Evolutionary conservation across 2,113 vertebrate species (phyloP).

Genomic region (Callipepla squamata): DNA sequence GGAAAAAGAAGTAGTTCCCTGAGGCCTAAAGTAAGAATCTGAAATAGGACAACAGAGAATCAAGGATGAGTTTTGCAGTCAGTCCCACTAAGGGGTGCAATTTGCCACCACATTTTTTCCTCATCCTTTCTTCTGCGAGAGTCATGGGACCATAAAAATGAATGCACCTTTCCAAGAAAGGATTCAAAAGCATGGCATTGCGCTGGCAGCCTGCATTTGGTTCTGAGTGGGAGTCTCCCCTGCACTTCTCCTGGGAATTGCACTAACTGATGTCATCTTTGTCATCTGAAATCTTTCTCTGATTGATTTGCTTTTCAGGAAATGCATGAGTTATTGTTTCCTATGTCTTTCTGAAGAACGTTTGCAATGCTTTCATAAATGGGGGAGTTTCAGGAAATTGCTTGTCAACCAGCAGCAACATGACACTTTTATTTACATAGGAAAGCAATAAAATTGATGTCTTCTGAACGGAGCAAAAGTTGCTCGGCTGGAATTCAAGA

Average conservation of each 20-base stretch:
- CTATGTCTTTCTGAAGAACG: not conserved
- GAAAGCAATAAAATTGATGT: slow-evolving; percentile 34
- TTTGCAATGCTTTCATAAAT: not conserved
- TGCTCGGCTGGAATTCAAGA: not conserved
- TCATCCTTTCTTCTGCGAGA: not conserved
- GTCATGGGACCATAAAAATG: not conserved
- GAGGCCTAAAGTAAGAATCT: not conserved
- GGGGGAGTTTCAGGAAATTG: slow-evolving; percentile 30
- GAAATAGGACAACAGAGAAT: not conserved
- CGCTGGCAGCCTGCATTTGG: not conserved
- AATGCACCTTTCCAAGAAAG: not conserved
- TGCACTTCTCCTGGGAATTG: not conserved
- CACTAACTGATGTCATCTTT: not conserved
- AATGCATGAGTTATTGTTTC: not conserved
- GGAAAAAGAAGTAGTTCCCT: not conserved
- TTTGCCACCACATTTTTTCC: not conserved
- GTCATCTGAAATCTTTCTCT: slow-evolving; percentile 16
- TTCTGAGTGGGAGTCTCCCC: not conserved
- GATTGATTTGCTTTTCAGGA: not conserved
- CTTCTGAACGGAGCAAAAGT: not conserved
- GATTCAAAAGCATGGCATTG: not conserved
- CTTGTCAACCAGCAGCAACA: slow-evolving; percentile 17
- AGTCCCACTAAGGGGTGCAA: not conserved
- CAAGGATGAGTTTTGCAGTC: not conserved
- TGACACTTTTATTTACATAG: slow-evolving; percentile 36